These are phyloP conservation scores for Lithophane socia DNA, from an alignment of 2,888 invertebrate species.

Conservation along the genomic window DNA sequence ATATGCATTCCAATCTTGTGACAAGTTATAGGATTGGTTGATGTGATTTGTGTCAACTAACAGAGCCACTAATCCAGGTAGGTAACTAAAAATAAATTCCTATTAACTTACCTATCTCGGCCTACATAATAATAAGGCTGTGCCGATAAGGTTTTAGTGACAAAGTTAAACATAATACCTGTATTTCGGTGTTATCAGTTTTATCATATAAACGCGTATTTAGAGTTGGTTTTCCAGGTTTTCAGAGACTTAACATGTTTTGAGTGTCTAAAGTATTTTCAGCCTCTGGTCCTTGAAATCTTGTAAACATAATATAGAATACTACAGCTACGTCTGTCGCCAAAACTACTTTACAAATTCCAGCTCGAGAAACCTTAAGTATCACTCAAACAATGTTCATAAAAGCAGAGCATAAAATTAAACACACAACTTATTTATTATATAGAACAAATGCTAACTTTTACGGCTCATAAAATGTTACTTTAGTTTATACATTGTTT, in stretches of 20 bases:
- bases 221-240: neutral
- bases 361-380: constrained; percentile 14
- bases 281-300: neutral
- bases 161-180: neutral
- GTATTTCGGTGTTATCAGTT: neutral
- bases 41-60: neutral
- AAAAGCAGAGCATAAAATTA: constrained; percentile 57
- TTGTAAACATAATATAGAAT: neutral
- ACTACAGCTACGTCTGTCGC: neutral
- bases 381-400: constrained; percentile 35
- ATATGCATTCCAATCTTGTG: neutral
- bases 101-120: neutral
- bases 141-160: neutral
- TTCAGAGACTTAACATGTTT: neutral
- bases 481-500: constrained; percentile 64
- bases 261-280: neutral
- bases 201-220: neutral
- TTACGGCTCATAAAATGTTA: constrained; percentile 69
- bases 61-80: neutral
- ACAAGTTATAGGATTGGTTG: neutral
- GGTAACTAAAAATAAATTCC: neutral
- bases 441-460: constrained; percentile 55
- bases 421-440: constrained; percentile 63
- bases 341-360: constrained; percentile 36
- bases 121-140: neutral